Evolutionary conservation across 1,140 invertebrate genomes (phyloP), one percentile per base, ranked within the genome.

Genomic region (Polypedilum pembai): DNA sequence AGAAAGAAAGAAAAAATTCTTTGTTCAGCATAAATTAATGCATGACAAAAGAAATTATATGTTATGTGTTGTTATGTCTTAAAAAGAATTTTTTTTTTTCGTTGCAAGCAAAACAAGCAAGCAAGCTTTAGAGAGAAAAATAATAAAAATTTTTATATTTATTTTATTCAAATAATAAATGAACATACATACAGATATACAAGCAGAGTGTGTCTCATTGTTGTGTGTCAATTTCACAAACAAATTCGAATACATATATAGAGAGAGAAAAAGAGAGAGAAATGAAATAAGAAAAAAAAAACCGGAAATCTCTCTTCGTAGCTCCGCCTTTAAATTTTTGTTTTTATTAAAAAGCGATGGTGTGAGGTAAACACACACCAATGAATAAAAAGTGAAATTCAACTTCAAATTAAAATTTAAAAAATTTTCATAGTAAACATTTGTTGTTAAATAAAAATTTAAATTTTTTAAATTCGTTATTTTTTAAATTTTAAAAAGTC

Each of bases 121-220:
- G 18, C 17, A 69, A 69, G 18, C 17, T 18, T 21, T 17, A 56
- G n/a, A 56, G 10, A 56, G 20, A 69, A 20, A 18, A 69, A 69
- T 20, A 69, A 69, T 69, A 69, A 69, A 20, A 69, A 69, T n/a
- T 69, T 56, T 21, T 8, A 69, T 69, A 69, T 69, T 69, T 69
- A 69, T 69, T 69, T 69, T 69, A 69, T 69, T 69, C 65, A 69
- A 69, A 69, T 69, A 18, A 69, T 18, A 69, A n/a, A 56, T 56
- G 3, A 4, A 4, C 45, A 56, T 56, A 56, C 15, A 45, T 56
- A 15, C 45, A 56, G 4, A 56, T 12, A 56, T 56, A n/a, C 45
- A 56, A 56, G n/a, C n/a, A n/a, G n/a, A n/a, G n/a, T n/a, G n/a
- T 56, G 12, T 56, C 45, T 56, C 24, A 33, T 33, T 33, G 24